Base-by-base conservation (phyloP, 1,140 invertebrate species). In the Drosophila sp. region DNA sequence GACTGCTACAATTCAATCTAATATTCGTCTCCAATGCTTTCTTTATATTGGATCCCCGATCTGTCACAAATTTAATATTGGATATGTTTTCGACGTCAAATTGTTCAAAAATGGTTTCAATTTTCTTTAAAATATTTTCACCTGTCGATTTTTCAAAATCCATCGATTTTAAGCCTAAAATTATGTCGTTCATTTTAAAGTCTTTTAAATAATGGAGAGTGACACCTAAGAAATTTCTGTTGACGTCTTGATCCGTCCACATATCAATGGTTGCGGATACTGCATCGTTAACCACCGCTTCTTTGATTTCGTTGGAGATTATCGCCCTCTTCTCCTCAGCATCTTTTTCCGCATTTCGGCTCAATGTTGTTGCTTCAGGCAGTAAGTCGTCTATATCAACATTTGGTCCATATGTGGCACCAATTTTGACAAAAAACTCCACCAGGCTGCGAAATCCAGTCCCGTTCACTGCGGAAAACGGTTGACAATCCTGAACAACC, bases 381-480 rank as follows among this genome's bases (percentile, higher is more conserved):
- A 72, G 61, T 55, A 76, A 10, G 29, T 75, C 67, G 4, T 67
- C 35, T 1, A 68, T 11, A 29, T 77, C 75, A 1, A 78, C 17
- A 17, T 62, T 23, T 2, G 56, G 56, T 23, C 70, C 70, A 30
- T 72, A 72, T 0, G 17, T 41, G 1, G 55, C 56, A 3, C 75
- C 70, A 54, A 73, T 66, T 32, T 77, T 56, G 4, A 77, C 58
- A 38, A 73, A 72, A 32, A 73, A 62, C 23, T 57, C 30, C 7
- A 60, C 62, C 32, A 77, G 38, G 6, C 25, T 41, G 5, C 23
- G 63, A 54, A 77, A 73, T 40, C 74, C 70, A 8, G 17, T 27
- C 1, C 70, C 74, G 32, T 5, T 56, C 4, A 76, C 55, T 17
- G 66, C 33, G 2, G 70, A 72, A 68, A 64, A 76, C 11, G 65